These are phyloP conservation scores for Eupithecia vulgata DNA, from an alignment of 2,888 invertebrate genomes.

Conservation along the genomic window DNA sequence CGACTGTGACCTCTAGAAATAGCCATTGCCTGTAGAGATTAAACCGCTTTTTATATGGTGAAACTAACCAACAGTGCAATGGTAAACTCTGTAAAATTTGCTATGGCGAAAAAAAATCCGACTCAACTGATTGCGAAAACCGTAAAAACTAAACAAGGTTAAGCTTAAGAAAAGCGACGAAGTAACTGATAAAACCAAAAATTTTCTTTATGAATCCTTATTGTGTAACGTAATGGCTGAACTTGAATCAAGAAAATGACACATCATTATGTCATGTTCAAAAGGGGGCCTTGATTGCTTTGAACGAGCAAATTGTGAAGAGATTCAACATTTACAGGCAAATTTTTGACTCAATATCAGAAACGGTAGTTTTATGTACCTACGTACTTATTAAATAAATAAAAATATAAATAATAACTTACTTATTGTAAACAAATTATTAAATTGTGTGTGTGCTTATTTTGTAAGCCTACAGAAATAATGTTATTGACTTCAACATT, in stretches of 20 bases:
- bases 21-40: conserved; percentile 42
- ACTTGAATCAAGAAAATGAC: conserved; percentile 23
- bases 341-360: neutral
- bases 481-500: neutral
- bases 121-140: conserved; percentile 26
- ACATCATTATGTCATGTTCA: conserved; percentile 48
- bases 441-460: too few species aligned
- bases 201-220: neutral
- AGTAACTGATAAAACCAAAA: neutral
- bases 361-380: neutral
- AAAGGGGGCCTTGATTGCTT: conserved; percentile 59
- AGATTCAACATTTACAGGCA: neutral
- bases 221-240: neutral
- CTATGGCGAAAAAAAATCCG: conserved; percentile 18
- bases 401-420: too few species aligned
- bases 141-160: conserved; percentile 15
- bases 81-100: conserved; percentile 23
- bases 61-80: conserved; percentile 25
- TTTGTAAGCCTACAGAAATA: too few species aligned
- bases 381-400: too few species aligned
- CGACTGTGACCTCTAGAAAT: conserved; percentile 47
- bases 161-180: neutral
- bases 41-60: conserved; percentile 26
- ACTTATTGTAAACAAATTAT: too few species aligned
- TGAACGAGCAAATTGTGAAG: conserved; percentile 67